Percentiles rank a stretch among this genome's conserved stretches.
These are phyloP conservation scores for Semicossyphus pulcher DNA, from an alignment of 2,113 vertebrate genomes.

Conservation along the genomic window DNA sequence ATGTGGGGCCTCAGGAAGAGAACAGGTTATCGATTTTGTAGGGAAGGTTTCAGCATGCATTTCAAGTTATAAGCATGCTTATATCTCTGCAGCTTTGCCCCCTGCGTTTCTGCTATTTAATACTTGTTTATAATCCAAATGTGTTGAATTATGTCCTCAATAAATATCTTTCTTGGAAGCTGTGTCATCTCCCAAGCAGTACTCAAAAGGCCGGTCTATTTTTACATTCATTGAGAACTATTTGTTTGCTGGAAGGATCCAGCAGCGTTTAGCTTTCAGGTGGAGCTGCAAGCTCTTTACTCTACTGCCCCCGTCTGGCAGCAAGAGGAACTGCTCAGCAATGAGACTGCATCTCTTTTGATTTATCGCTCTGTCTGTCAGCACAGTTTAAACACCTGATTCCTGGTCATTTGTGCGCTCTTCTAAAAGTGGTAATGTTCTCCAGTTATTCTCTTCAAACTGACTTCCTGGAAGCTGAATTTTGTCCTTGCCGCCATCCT, in stretches of 20 bases:
- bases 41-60: too few relatives aligned
- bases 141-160: constrained; percentile 21
- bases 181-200: constrained; percentile 37
- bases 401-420: background rate
- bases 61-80: too few relatives aligned
- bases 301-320: constrained; percentile 59
- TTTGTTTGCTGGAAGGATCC: constrained; percentile 35
- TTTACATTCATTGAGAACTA: constrained; percentile 51
- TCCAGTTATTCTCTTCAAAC: too few relatives aligned
- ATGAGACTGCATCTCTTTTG: background rate
- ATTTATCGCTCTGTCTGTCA: constrained; percentile 7
- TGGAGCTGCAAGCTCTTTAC: constrained; percentile 28
- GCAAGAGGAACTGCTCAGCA: constrained; percentile 15
- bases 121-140: constrained; percentile 16
- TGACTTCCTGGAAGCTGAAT: too few relatives aligned
- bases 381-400: background rate
- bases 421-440: too few relatives aligned
- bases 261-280: background rate
- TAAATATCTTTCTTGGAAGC: constrained; percentile 31
- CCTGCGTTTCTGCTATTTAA: constrained; percentile 3
- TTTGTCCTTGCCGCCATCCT: constrained; percentile 8
- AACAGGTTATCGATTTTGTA: background rate
- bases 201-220: constrained; percentile 35
- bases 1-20: background rate
- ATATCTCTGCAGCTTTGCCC: constrained; percentile 6